Evolutionary conservation across 2,888 invertebrate species (phyloP), one percentile per base, ranked within the genome.

Genomic region (Synergus laeviventris): DNA sequence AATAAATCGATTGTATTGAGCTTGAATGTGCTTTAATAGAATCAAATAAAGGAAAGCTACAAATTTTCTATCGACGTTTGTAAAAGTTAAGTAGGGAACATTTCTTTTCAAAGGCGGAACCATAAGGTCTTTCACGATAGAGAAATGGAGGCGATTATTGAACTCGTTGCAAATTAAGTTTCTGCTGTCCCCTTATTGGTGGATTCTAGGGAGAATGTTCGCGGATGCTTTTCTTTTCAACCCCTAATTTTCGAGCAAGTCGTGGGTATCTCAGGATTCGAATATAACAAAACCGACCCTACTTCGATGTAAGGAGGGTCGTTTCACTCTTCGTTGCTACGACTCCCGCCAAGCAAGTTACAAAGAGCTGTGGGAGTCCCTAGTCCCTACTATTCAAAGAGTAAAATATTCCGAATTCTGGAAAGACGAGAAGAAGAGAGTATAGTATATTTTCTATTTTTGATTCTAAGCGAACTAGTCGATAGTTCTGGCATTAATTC

Each of bases 241-340:
- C 79, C 84, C 83, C 83, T 81, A 85, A 84, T 84, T 85, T 85
- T 82, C 79, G 61, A 74, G 76, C 75, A 77, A 73, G 74, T 75
- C 60, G 74, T 66, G 82, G 75, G 73, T 66, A 80, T 73, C 78
- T 64, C 76, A 66, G 76, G 74, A 75, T 76, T 66, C 78, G 77
- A 61, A 62, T 61, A 60, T 73, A 75, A 12, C 56, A 54, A 59
- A 64, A 61, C 61, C 75, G 54, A 74, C 64, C 78, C 78, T 24
- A 66, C 24, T 66, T 66, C 24, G 45, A 70, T n/a, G 14, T n/a
- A 8, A 18, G 42, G 70, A 66, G 70, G 70, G 49, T 70, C n/a
- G 66, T 45, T 64, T 64, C 21, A 64, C 64, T 49, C 70, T 70
- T n/a, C n/a, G 70, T 49, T 49, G 49, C 49, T 70, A 31, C 70